Conservation (phyloP, 2,888 invertebrate genomes). For the Automeris io region DNA sequence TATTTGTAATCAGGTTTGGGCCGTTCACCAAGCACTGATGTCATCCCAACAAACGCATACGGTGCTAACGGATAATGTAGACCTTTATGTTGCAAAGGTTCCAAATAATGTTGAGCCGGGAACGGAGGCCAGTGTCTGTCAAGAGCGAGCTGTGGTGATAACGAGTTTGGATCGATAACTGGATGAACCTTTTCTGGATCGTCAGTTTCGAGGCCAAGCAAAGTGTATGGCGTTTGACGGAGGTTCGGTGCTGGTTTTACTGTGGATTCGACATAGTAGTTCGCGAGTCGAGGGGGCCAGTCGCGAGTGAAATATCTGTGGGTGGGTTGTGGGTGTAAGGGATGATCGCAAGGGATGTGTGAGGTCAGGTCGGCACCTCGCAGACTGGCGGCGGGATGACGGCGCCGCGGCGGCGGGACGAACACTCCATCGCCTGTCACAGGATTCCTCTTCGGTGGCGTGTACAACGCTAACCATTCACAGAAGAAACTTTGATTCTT, state of each 20-base stretch:
- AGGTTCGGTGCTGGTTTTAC: constrained; percentile 39
- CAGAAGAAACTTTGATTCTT: constrained; percentile 69
- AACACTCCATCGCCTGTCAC: constrained; percentile 79
- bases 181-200: constrained; percentile 49
- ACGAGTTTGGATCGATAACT: constrained; percentile 51
- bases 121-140: constrained; percentile 67
- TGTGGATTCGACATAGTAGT: constrained; percentile 63
- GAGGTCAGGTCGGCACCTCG: constrained; percentile 69
- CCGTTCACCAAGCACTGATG: constrained; percentile 57
- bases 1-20: constrained; percentile 62
- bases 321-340: constrained; percentile 53
- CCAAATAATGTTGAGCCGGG: constrained; percentile 64
- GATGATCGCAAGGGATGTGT: constrained; percentile 35
- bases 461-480: constrained; percentile 67
- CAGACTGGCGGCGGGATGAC: constrained; percentile 64
- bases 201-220: constrained; percentile 60
- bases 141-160: constrained; percentile 56
- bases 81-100: constrained; percentile 48
- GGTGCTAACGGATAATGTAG: constrained; percentile 57
- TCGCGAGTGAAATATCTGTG: constrained; percentile 58
- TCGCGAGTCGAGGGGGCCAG: constrained; percentile 62
- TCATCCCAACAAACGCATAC: constrained; percentile 64
- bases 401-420: constrained; percentile 70
- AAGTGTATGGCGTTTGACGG: constrained; percentile 53
- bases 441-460: constrained; percentile 78